Conservation (phyloP, 2,797 vertebrate species). For the Myiotriccus ornatus region DNA sequence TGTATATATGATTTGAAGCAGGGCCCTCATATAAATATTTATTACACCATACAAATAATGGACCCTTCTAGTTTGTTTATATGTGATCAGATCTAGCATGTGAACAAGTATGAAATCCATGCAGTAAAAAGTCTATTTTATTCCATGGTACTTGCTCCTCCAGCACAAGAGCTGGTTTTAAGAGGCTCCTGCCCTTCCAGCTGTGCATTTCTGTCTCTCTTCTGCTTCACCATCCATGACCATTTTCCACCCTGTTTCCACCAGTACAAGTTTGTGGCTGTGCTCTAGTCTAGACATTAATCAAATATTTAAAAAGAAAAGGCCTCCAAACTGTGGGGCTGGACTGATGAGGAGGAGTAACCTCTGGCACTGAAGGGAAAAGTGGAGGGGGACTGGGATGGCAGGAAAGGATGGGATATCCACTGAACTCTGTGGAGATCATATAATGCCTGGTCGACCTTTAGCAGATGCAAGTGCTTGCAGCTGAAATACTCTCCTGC, state of each 20-base stretch:
- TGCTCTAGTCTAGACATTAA: not conserved
- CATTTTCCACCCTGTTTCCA: not conserved
- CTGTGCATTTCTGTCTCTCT: not conserved
- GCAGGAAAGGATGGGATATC: not conserved
- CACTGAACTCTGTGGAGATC: not conserved
- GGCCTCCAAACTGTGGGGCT: not conserved
- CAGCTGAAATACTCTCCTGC: accelerated
- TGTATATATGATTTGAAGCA: not conserved
- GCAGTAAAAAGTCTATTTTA: not conserved
- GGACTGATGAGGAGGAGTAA: not conserved
- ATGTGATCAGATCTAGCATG: not conserved
- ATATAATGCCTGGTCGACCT: accelerated
- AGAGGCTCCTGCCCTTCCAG: not conserved
- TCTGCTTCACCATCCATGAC: not conserved
- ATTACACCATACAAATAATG: not conserved
- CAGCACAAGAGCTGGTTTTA: not conserved
- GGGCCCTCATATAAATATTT: constrained; percentile 35
- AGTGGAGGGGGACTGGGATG: not conserved
- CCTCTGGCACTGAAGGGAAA: not conserved
- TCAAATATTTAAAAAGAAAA: not conserved
- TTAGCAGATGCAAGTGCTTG: not conserved
- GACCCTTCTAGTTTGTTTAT: not conserved
- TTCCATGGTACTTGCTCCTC: not conserved
- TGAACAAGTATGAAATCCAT: not conserved
- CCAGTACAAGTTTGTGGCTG: not conserved